A percentile compares a stretch with the other conserved stretches of the same genome.
These are phyloP conservation scores for Agonopterix arenella DNA, from an alignment of 2,888 invertebrate species.

Conservation along the genomic window DNA sequence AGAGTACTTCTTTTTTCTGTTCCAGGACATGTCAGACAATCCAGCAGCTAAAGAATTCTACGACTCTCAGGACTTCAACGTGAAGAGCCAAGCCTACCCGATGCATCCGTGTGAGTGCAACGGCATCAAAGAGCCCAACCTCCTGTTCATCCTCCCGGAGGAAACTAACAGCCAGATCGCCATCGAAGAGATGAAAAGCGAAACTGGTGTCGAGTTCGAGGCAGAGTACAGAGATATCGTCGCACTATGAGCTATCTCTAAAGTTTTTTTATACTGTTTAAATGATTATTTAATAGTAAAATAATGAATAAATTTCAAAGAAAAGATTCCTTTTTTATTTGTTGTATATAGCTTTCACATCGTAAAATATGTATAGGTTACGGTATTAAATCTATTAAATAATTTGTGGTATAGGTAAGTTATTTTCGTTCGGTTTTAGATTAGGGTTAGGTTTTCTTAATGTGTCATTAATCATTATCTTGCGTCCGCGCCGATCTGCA, in stretches of 20 bases:
- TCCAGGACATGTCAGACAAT: constrained; percentile 30
- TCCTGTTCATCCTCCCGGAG: constrained; percentile 43
- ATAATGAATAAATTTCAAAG: no score
- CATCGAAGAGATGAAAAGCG: constrained; percentile 40
- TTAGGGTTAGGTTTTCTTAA: no score
- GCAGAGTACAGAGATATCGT: constrained; percentile 19
- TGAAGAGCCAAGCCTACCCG: constrained; percentile 16
- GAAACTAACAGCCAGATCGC: constrained; percentile 57
- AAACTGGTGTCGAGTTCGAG: constrained; percentile 25
- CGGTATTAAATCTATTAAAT: no score
- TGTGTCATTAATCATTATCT: no score
- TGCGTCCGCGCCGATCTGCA: no score
- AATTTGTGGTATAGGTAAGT: no score
- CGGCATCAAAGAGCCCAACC: constrained; percentile 12
- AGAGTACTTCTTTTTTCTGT: constrained; percentile 3
- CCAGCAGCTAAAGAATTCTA: constrained; percentile 24
- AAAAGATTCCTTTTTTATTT: no score
- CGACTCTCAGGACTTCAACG: constrained; percentile 27
- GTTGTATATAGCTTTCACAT: no score
- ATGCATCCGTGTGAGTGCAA: constrained; percentile 17
- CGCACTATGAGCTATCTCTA: constrained; percentile 17
- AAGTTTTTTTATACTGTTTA: not conserved
- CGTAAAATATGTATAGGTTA: no score
- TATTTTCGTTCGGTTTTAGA: no score
- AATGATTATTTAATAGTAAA: no score